phyloP scores from a whole-genome alignment of 1,140 invertebrate species.

The Micrasema minimum region DNA sequence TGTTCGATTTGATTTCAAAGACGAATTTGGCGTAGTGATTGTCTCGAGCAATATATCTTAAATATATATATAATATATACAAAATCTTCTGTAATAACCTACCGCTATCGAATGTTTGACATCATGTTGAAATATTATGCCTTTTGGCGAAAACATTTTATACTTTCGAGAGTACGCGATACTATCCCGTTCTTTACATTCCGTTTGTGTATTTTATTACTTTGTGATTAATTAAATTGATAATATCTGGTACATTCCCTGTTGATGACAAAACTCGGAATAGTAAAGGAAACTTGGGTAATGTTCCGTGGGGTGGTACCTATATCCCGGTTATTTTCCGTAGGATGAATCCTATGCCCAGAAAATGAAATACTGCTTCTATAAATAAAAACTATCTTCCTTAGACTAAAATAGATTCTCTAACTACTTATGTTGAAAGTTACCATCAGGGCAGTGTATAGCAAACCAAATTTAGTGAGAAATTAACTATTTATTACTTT shows the following conservation, averaged over 20 bases:
- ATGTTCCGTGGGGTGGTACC: slow-evolving; percentile 40
- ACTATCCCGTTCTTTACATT: slow-evolving; percentile 14
- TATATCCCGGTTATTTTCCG: slow-evolving; percentile 11
- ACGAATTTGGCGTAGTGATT: slow-evolving; percentile 49
- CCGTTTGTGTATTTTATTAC: slow-evolving; percentile 29
- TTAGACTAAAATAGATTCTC: slow-evolving; percentile 52
- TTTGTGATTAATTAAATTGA: slow-evolving; percentile 43
- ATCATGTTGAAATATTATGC: slow-evolving; percentile 18
- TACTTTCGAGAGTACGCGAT: neutral
- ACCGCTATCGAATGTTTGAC: slow-evolving; percentile 10
- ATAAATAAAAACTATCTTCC: slow-evolving; percentile 53
- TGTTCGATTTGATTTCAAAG: slow-evolving; percentile 45
- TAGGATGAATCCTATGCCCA: slow-evolving; percentile 54
- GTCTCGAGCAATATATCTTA: slow-evolving; percentile 16
- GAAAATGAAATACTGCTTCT: slow-evolving; percentile 62
- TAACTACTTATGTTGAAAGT: slow-evolving; percentile 47
- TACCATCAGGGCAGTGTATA: slow-evolving; percentile 50
- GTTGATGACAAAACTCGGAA: neutral
- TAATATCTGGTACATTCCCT: slow-evolving; percentile 41
- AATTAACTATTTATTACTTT: slow-evolving; percentile 66
- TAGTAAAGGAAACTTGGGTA: neutral
- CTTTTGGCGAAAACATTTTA: slow-evolving; percentile 29
- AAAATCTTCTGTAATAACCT: slow-evolving; percentile 11
- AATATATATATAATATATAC: slow-evolving; percentile 9
- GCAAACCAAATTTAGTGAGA: slow-evolving; percentile 50